Conservation (phyloP, 2,888 invertebrate genomes). For the Orthosia gothica region DNA sequence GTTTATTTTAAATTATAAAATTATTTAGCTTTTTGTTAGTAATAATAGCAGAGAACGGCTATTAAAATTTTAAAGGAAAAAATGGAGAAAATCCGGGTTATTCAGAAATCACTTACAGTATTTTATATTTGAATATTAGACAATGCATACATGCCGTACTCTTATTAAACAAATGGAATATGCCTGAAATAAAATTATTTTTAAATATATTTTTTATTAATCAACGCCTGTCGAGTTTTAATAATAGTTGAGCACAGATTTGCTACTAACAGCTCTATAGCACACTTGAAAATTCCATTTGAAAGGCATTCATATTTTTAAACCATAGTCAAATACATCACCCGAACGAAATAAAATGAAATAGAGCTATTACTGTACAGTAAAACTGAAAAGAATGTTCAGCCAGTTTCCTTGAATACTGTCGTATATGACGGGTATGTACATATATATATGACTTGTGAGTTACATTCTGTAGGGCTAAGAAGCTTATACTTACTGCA, state of each 20-base stretch:
- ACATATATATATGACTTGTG: constrained; percentile 14
- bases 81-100: not conserved
- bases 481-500: constrained; percentile 31
- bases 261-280: not conserved
- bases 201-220: no score
- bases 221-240: not conserved
- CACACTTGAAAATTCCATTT: not conserved
- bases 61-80: not conserved
- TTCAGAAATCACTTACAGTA: not conserved
- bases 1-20: not conserved
- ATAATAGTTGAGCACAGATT: not conserved
- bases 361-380: constrained; percentile 13
- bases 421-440: not conserved
- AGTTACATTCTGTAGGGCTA: constrained; percentile 30
- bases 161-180: no score
- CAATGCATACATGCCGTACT: no score
- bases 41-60: not conserved
- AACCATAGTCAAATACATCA: not conserved
- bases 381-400: constrained; percentile 20
- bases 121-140: no score
- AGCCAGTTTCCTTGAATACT: constrained; percentile 12
- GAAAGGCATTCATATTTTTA: constrained; percentile 1
- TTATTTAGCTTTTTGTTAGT: not conserved
- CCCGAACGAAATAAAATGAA: constrained; percentile 20
- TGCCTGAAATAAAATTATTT: no score